A percentile compares a stretch with the other conserved stretches of the same genome.
Conservation (phyloP, 2,113 vertebrate species). For the Nannospalax galili region DNA sequence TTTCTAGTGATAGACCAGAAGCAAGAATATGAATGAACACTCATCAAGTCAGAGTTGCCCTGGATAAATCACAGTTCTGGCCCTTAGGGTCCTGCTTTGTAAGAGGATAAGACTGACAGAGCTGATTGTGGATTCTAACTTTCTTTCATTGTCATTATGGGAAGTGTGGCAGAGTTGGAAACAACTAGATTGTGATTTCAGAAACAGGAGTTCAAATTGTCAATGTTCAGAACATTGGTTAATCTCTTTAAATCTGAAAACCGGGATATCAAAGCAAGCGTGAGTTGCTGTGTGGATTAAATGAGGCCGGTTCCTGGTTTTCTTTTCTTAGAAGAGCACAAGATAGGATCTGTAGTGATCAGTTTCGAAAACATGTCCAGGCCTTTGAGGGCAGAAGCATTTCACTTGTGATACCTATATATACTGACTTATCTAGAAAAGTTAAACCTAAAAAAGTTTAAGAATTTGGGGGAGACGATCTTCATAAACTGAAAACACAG, state of each 20-base stretch:
- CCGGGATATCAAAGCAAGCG: not conserved
- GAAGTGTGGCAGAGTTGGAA: not conserved
- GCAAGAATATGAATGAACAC: not conserved
- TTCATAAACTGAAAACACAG: not conserved
- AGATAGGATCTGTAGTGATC: not conserved
- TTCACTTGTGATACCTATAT: constrained; percentile 24
- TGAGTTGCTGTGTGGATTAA: not conserved
- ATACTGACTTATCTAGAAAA: not conserved
- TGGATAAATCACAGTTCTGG: not conserved
- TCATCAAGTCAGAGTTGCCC: not conserved
- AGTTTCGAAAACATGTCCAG: not conserved
- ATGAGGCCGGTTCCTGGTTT: not conserved
- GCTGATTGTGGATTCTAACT: not conserved
- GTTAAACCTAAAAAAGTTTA: not conserved
- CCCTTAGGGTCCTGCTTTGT: not conserved
- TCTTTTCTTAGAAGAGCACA: not conserved
- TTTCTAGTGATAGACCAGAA: constrained; percentile 31
- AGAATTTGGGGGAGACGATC: not conserved
- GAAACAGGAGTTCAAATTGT: not conserved
- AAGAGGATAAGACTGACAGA: not conserved
- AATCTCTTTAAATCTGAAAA: not conserved
- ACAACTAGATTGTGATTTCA: not conserved
- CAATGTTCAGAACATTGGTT: not conserved
- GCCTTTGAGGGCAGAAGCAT: not conserved
- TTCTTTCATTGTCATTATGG: constrained; percentile 39